Base-by-base conservation (phyloP, 1,140 invertebrate species). In the Ceratitis capitata region DNA sequence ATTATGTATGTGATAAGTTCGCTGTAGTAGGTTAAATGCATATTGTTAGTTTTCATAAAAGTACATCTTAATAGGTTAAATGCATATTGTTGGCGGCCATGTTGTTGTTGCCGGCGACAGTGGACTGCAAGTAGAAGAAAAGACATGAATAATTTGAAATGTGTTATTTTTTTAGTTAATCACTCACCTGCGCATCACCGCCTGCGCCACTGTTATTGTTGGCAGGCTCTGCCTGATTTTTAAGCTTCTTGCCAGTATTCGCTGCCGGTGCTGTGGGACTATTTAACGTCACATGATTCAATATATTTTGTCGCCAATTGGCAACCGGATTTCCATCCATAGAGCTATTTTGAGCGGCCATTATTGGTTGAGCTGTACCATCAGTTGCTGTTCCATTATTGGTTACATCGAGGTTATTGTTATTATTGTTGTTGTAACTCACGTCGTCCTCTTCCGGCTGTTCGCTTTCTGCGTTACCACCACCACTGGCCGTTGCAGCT, bases 1-100 rank as follows among this genome's bases (percentile, higher is more conserved):
- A 91, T 91, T 42, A 91, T 91, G 35, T 91, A 91, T 45, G 90
- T 87, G 47, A 91, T 91, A 4, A 91, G 88, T 39, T 91, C 90
- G 69, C 14, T 74, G 42, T 84, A 35, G 26, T 53, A 26, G 9
- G 16, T 45, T 6, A 39, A 12, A 47, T 19, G 35, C 16, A 47
- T 35, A n/a, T n/a, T n/a, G n/a, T n/a, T n/a, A n/a, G n/a, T n/a
- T n/a, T n/a, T n/a, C n/a, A n/a, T n/a, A n/a, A n/a, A n/a, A n/a
- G n/a, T n/a, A n/a, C n/a, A n/a, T n/a, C n/a, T n/a, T n/a, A n/a
- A 16, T n/a, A n/a, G n/a, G n/a, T n/a, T n/a, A n/a, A n/a, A n/a
- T n/a, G n/a, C n/a, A n/a, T n/a, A n/a, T 39, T 83, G 82, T 51
- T 83, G 14, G 5, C 29, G 16, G 82, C 82, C 3, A 47, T 45